phyloP scores from a whole-genome alignment of 2,888 invertebrate genomes.

The Watsonalla cultraria region DNA sequence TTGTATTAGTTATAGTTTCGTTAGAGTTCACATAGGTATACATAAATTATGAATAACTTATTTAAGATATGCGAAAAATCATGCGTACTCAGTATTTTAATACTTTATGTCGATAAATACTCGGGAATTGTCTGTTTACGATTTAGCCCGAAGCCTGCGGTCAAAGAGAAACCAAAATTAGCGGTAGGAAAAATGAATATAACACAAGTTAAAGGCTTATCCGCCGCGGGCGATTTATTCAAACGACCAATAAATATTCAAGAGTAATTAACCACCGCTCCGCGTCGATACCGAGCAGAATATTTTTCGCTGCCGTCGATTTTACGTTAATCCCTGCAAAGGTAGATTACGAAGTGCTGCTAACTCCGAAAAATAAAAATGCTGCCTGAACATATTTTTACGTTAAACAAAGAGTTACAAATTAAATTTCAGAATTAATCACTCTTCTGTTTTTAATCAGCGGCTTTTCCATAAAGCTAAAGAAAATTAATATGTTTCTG shows the following conservation, averaged over 20 bases:
- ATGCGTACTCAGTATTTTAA: not conserved
- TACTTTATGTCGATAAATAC: not conserved
- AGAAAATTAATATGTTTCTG: constrained; percentile 6
- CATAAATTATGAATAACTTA: too few species aligned
- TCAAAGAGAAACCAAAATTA: constrained; percentile 39
- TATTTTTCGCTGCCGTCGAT: constrained; percentile 66
- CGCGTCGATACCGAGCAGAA: constrained; percentile 55
- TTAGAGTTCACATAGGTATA: too few species aligned
- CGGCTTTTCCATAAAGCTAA: constrained; percentile 20
- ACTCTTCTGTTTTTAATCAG: constrained; percentile 20
- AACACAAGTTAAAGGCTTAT: constrained; percentile 67
- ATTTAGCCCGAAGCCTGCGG: constrained; percentile 1
- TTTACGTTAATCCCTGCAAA: constrained; percentile 63
- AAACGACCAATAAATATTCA: constrained; percentile 78
- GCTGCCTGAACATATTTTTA: constrained; percentile 41
- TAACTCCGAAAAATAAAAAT: constrained; percentile 49
- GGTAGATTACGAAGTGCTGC: constrained; percentile 64
- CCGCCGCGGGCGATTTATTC: constrained; percentile 68
- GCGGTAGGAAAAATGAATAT: constrained; percentile 54
- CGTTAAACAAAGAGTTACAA: constrained; percentile 32
- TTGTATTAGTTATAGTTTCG: too few species aligned
- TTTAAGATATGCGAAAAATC: too few species aligned
- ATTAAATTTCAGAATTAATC: constrained; percentile 30
- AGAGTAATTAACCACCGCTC: constrained; percentile 69
- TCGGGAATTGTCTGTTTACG: not conserved